These are phyloP conservation scores for Graphium colonna DNA, from an alignment of 2,888 invertebrate species.

Conservation along the genomic window DNA sequence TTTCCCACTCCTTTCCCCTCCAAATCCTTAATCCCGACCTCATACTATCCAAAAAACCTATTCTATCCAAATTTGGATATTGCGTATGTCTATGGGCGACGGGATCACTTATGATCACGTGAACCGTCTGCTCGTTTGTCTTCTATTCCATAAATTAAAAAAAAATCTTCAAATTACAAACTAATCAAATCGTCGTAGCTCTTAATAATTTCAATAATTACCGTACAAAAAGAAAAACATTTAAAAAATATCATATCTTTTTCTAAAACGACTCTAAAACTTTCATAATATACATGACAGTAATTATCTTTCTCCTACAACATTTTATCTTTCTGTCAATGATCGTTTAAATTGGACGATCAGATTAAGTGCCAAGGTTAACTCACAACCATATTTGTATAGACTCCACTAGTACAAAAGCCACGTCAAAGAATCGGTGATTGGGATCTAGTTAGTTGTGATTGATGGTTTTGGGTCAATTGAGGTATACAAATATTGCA, in stretches of 20 bases:
- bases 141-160: no score
- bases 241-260: no score
- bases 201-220: neutral
- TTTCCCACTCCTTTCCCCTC: no score
- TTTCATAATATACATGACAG: neutral
- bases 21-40: no score
- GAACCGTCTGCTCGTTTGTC: no score
- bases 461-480: slow-evolving; percentile 21
- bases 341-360: slow-evolving; percentile 8
- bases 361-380: slow-evolving; percentile 9
- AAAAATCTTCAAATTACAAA: no score
- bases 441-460: slow-evolving; percentile 16
- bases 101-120: no score
- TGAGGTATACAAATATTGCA: slow-evolving; percentile 10
- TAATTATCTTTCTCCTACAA: neutral
- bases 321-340: slow-evolving; percentile 5
- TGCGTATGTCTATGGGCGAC: no score
- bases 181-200: no score
- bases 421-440: slow-evolving; percentile 14
- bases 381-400: slow-evolving; percentile 6
- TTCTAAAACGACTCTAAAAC: no score
- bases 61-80: no score
- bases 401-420: slow-evolving; percentile 13
- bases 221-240: neutral
- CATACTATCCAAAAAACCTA: no score